Percentiles rank a stretch among this genome's conserved stretches.
Conservation (phyloP, 2,888 invertebrate genomes). For the Theretra japonica region DNA sequence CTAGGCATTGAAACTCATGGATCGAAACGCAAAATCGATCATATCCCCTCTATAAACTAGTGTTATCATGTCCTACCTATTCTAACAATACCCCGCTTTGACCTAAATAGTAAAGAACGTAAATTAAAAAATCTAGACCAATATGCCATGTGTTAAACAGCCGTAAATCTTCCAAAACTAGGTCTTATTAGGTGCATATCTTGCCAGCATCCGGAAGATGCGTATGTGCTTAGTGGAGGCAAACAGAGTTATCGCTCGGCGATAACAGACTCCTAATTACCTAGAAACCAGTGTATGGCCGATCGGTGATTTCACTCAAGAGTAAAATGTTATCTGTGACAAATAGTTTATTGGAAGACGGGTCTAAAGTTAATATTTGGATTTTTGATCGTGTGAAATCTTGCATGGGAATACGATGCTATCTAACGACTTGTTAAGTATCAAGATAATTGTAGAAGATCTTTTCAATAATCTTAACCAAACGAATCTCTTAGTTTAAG, state of each 20-base stretch:
- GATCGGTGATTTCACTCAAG: neutral
- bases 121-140: conserved; percentile 5
- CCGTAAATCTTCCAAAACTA: conserved; percentile 5
- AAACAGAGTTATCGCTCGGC: conserved; percentile 27
- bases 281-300: conserved; percentile 27
- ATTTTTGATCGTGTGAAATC: too few species aligned
- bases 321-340: neutral
- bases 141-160: neutral
- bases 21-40: too few species aligned
- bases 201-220: conserved; percentile 6
- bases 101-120: neutral
- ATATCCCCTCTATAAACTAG: too few species aligned
- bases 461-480: neutral
- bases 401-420: too few species aligned
- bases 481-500: too few species aligned
- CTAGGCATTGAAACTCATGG: too few species aligned
- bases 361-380: too few species aligned
- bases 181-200: neutral
- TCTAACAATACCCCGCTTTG: neutral
- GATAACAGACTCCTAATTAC: conserved; percentile 36
- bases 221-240: neutral
- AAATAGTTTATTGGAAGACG: neutral
- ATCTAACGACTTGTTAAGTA: too few species aligned
- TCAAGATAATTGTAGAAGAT: too few species aligned
- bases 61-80: too few species aligned